Base-by-base conservation (phyloP, 1,140 invertebrate genomes). In the Drosophila melanica region DNA sequence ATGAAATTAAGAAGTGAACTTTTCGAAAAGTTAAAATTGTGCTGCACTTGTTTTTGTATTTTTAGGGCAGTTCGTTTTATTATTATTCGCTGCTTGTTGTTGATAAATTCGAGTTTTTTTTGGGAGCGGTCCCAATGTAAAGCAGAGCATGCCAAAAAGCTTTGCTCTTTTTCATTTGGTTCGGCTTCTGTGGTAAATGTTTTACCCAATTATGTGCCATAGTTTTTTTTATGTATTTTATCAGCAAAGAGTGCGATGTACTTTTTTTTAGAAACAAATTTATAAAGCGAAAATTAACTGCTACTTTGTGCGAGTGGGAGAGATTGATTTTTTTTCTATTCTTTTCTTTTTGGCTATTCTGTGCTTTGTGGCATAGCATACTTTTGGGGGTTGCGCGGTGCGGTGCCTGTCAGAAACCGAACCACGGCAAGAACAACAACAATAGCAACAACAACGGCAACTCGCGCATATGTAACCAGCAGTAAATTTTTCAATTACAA, bases 241-340 rank as follows among this genome's bases (percentile, higher is more conserved):
- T 2, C 30, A 18, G 10, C 14, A 18, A 48, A 27, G 23, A 23
- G 18, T 55, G 41, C 4, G 23, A n/a, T 54, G 12, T 20, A 12
- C 20, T 39, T 35, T 51, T 51, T 51, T 37, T 42, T 33, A 55
- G 44, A 59, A 12, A 14, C 23, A 42, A 69, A 69, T 64, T 42
- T 39, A 59, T 60, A 27, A 39, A 65, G 58, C 10, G 35, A 62
- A 78, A 71, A 57, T 65, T 63, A 59, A 48, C 55, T 68, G 58
- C 27, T 44, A 48, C 66, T 62, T 60, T 45, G 50, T 69, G 62
- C 30, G 30, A 45, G 68, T 41, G 48, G 27, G 66, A 64, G 74
- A 62, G 66, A 77, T 79, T 89, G 79, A 75, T 84, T 89, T 82
- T 89, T 89, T 77, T 74, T 53, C 42, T 16, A 23, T 63, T 23